Evolutionary conservation across 2,797 vertebrate genomes (phyloP), one percentile per base, ranked within the genome.

Genomic region (Cyclura pinguis): DNA sequence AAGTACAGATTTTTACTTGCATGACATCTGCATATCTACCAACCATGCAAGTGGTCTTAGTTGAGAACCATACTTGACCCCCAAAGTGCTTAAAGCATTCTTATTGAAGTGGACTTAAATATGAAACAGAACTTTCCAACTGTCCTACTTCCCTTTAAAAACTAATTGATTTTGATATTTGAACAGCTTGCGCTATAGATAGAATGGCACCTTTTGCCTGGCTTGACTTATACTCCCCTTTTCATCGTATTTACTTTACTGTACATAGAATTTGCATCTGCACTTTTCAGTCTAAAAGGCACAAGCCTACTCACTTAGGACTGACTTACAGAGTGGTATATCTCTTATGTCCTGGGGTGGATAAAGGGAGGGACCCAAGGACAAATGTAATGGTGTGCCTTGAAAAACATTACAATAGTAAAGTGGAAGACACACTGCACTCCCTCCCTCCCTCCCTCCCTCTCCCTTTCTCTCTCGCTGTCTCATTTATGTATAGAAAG

Each of bases 251-350:
- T 89, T 12, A 0, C 90, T 92, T 94, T 93, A 50, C 90, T 9
- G 38, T 85, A 84, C 29, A 0, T 42, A 92, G 80, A 93, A 86
- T 74, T 90, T 95, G 87, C 86, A 74, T 73, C 89, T 92, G 91
- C 89, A 86, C 69, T 91, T 82, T 42, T 81, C 82, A 32, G 90
- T 77, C 92, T 83, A 94, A 90, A 93, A 94, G 91, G 94, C 92
- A 94, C 89, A 89, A 91, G 92, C 18, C 84, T 86, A 89, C 91
- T 91, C 86, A 9, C 86, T 93, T 90, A 87, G n/a, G 32, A 72
- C 85, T 85, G 88, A 42, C 91, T 87, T 92, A 88, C 92, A 88
- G 32, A 80, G 35, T 93, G 95, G 94, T 95, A 95, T 95, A 91
- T 92, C 91, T 94, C 74, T 73, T 38, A 50, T 64, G 86, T 67